phyloP scores from a whole-genome alignment of 2,113 vertebrate species.

The Rhinolophus ferrumequinum region DNA sequence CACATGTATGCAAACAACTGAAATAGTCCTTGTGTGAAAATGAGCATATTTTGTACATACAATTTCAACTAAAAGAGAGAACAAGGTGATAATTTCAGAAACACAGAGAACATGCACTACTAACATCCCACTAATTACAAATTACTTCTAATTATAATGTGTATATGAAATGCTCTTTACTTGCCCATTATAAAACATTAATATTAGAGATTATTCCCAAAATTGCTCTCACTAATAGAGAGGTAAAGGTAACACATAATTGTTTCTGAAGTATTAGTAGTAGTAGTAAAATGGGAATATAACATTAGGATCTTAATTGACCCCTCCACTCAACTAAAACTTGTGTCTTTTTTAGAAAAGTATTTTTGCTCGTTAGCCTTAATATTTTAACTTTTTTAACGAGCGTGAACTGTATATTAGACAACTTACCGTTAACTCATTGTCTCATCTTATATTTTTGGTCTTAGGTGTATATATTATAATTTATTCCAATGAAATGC shows the following conservation, averaged over 20 bases:
- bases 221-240: background rate
- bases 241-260: background rate
- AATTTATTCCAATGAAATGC: background rate
- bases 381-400: slow-evolving; percentile 9
- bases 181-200: background rate
- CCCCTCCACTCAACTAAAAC: background rate
- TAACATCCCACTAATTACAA: background rate
- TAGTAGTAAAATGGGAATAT: background rate
- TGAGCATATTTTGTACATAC: background rate
- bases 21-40: background rate
- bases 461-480: background rate
- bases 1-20: background rate
- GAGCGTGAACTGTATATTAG: background rate
- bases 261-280: background rate
- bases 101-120: background rate
- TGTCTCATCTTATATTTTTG: background rate
- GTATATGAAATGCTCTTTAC: background rate
- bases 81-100: background rate
- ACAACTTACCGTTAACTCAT: background rate
- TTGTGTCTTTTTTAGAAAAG: background rate
- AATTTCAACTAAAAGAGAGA: background rate
- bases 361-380: background rate
- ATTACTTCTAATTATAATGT: background rate
- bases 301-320: background rate
- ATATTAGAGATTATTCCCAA: background rate